Evolutionary conservation across 2,797 vertebrate species (phyloP).

Genomic region (Takifugu rubripes): DNA sequence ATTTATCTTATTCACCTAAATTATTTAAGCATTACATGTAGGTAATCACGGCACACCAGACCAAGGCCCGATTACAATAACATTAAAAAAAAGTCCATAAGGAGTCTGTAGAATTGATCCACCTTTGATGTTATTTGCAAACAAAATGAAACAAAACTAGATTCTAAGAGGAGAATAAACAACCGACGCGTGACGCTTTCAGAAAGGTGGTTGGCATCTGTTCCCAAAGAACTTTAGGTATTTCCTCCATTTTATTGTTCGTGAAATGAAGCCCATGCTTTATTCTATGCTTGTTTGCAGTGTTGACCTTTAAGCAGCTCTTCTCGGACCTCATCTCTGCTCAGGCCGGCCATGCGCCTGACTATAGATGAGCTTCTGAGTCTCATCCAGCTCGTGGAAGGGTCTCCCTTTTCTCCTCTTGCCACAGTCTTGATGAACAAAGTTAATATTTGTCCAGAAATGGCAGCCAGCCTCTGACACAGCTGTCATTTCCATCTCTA

Average conservation of each 20-base stretch:
- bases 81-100: not conserved
- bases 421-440: conserved; percentile 54
- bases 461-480: conserved; percentile 31
- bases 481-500: conserved; percentile 15
- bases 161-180: conserved; percentile 13
- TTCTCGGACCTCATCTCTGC: conserved; percentile 70
- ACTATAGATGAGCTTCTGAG: conserved; percentile 72
- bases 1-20: no score
- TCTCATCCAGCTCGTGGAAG: conserved; percentile 71
- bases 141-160: conserved; percentile 2
- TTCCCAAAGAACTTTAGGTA: conserved; percentile 41
- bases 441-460: conserved; percentile 11
- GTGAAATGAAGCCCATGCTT: conserved; percentile 64
- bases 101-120: not conserved
- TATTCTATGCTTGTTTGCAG: conserved; percentile 69
- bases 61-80: not conserved
- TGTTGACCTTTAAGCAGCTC: conserved; percentile 43
- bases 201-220: conserved; percentile 19
- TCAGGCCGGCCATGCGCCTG: conserved; percentile 69
- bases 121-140: not conserved
- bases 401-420: conserved; percentile 51
- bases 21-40: no score
- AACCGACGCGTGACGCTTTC: conserved; percentile 11
- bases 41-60: no score
- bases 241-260: conserved; percentile 54